Conservation (phyloP, 1,140 invertebrate species). For the Archegozetes longisetosus region DNA sequence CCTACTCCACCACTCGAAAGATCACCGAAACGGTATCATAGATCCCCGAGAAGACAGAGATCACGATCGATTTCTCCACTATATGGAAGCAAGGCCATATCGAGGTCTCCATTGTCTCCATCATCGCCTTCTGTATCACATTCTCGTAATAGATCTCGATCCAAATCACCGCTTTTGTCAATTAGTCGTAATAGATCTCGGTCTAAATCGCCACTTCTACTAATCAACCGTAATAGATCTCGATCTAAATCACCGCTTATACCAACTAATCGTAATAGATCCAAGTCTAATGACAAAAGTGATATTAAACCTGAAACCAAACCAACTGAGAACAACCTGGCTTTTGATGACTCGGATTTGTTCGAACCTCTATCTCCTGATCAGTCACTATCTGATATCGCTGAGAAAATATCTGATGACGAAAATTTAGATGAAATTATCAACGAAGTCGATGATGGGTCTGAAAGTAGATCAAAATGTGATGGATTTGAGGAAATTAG, state of each 20-base stretch:
- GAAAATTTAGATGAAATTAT: conserved; percentile 1
- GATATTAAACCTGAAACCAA: background rate
- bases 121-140: background rate
- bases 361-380: conserved; percentile 10
- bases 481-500: conserved; percentile 22
- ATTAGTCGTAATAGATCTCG: background rate
- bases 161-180: background rate
- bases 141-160: background rate
- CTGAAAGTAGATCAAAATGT: conserved; percentile 12
- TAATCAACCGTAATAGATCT: background rate
- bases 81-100: background rate
- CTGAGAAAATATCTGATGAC: conserved; percentile 11
- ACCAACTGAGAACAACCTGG: background rate
- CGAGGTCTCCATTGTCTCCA: background rate
- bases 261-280: background rate
- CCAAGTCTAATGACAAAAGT: background rate
- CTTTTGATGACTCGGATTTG: background rate
- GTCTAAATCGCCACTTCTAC: background rate
- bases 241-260: background rate
- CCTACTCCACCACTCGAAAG: background rate
- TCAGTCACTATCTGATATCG: background rate
- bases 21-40: background rate
- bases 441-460: conserved; percentile 11
- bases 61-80: background rate
- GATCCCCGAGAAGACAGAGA: background rate